Conservation (phyloP, 2,797 vertebrate species). For the Prionace glauca region DNA sequence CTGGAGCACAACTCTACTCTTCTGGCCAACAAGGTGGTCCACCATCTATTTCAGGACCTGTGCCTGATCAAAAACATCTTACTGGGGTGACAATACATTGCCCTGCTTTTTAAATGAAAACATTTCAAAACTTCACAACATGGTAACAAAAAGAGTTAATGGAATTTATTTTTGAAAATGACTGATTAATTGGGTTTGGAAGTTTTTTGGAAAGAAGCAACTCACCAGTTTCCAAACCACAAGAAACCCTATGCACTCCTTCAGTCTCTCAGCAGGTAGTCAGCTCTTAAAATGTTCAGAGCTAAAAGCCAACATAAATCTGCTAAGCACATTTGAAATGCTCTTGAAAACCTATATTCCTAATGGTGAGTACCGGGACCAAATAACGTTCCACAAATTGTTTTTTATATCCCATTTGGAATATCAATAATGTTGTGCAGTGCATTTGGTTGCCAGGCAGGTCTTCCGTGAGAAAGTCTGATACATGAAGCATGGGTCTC, state of each 20-base stretch:
- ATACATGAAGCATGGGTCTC: background rate
- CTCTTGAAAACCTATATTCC: slow-evolving; percentile 22
- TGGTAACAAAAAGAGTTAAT: background rate
- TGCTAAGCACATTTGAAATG: slow-evolving; percentile 33
- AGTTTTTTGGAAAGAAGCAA: slow-evolving; percentile 7
- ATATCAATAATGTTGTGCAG: slow-evolving; percentile 12
- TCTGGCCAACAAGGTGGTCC: background rate
- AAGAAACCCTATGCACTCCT: background rate
- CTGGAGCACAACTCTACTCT: background rate
- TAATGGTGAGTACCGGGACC: slow-evolving; percentile 33
- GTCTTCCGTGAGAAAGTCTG: background rate
- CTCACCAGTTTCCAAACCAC: background rate
- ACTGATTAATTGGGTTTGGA: slow-evolving; percentile 1
- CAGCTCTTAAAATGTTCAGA: slow-evolving; percentile 25
- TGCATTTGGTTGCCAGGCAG: background rate
- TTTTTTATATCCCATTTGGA: slow-evolving; percentile 32
- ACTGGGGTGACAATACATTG: background rate
- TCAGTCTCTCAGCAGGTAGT: slow-evolving; percentile 22
- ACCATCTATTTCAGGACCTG: background rate
- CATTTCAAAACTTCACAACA: background rate
- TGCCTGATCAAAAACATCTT: background rate
- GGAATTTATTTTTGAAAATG: background rate
- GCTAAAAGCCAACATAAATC: slow-evolving; percentile 34
- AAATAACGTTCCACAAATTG: slow-evolving; percentile 25
- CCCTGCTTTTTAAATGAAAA: background rate